Evolutionary conservation across 2,113 vertebrate species (phyloP).

Genomic region (Tragelaphus buxtoni): DNA sequence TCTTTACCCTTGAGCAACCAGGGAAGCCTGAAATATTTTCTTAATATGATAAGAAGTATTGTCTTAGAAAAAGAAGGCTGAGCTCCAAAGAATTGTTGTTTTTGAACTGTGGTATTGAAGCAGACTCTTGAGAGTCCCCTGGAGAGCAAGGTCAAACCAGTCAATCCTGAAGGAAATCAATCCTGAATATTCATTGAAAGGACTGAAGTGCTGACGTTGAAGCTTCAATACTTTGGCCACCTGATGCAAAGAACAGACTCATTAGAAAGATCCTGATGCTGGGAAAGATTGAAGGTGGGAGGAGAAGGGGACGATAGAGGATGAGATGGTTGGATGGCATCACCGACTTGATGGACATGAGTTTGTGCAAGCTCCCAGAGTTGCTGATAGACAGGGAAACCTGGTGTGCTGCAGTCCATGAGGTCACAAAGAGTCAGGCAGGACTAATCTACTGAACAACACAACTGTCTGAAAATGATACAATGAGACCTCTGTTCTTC

Average conservation of each 20-base stretch:
- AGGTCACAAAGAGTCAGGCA: background rate
- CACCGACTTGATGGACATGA: rapidly evolving
- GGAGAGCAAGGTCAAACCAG: background rate
- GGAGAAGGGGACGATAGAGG: background rate
- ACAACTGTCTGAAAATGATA: background rate
- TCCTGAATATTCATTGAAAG: background rate
- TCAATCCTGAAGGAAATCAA: background rate
- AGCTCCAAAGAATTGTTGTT: background rate
- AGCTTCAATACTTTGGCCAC: background rate
- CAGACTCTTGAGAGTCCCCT: background rate
- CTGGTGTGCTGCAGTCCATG: background rate
- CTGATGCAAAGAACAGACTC: background rate
- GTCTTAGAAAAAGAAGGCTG: background rate
- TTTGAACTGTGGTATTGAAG: background rate
- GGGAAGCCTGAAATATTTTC: background rate
- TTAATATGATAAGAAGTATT: background rate
- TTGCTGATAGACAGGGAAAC: background rate
- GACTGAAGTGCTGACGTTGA: background rate
- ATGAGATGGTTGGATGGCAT: background rate
- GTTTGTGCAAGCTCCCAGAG: background rate
- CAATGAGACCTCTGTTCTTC: background rate
- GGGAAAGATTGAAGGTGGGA: background rate
- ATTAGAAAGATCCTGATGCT: background rate
- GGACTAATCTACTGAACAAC: background rate
- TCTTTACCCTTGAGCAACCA: background rate